phyloP scores from a whole-genome alignment of 2,888 invertebrate species.

The Drepana falcataria region DNA sequence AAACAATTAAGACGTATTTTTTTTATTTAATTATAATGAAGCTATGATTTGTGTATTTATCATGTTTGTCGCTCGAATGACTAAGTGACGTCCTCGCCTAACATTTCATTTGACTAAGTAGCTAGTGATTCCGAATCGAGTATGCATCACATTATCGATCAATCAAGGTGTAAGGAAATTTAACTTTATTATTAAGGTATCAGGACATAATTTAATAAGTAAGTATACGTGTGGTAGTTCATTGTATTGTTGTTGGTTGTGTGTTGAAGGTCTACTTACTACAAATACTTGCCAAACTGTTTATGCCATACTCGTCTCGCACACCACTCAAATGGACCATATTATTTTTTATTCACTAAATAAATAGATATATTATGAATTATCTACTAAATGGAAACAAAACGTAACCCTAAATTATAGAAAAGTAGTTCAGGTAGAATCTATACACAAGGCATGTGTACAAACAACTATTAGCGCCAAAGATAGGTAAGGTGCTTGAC shows the following conservation, averaged over 20 bases:
- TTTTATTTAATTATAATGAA: slow-evolving; percentile 36
- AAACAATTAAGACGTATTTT: slow-evolving; percentile 16
- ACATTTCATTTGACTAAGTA: not conserved
- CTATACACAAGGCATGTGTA: slow-evolving; percentile 43
- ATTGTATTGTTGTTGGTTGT: slow-evolving; percentile 7
- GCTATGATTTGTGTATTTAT: slow-evolving; percentile 54
- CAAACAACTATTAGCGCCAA: slow-evolving; percentile 50
- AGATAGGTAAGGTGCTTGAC: slow-evolving; percentile 47
- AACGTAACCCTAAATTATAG: slow-evolving; percentile 39
- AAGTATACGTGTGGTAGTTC: slow-evolving; percentile 7
- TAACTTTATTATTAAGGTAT: slow-evolving; percentile 3
- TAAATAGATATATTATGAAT: slow-evolving; percentile 73
- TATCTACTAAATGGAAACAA: slow-evolving; percentile 58
- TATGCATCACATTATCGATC: not conserved
- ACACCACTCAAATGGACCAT: slow-evolving; percentile 18
- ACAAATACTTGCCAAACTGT: not conserved
- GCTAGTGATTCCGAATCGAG: not conserved
- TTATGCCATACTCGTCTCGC: not conserved
- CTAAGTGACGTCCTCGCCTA: slow-evolving; percentile 4
- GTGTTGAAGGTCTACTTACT: not conserved
- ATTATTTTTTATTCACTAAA: slow-evolving; percentile 42
- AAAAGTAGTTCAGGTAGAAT: slow-evolving; percentile 47
- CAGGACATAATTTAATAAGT: no score
- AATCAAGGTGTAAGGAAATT: not conserved
- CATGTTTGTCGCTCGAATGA: slow-evolving; percentile 30